A percentile compares a stretch with the other conserved stretches of the same genome.
Evolutionary conservation across 2,113 vertebrate species (phyloP).

Genomic region (Thomomys bottae): DNA sequence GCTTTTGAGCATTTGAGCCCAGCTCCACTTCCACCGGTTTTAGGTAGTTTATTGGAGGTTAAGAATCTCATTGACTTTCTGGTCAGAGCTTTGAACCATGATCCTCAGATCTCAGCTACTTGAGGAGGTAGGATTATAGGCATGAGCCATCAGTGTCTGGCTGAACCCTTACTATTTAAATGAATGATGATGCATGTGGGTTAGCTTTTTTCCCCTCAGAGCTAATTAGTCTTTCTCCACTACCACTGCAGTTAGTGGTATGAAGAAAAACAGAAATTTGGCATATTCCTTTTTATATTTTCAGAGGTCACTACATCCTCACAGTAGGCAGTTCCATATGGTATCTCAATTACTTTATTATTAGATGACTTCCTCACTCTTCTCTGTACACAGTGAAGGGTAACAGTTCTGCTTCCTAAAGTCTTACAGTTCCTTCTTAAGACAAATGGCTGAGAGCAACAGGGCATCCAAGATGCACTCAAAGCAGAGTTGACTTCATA

Average conservation of each 20-base stretch:
- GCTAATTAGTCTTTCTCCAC: neutral
- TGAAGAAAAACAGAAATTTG: neutral
- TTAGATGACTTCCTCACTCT: neutral
- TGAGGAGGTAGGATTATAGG: no score
- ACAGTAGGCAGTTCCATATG: neutral
- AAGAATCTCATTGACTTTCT: no score
- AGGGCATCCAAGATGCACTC: neutral
- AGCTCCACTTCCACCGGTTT: no score
- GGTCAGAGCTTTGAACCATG: no score
- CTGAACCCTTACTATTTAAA: neutral
- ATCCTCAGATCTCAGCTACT: no score
- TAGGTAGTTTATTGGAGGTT: no score
- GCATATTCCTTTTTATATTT: neutral
- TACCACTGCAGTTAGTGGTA: neutral
- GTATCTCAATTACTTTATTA: neutral
- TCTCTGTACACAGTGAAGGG: accelerated
- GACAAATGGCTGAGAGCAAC: neutral
- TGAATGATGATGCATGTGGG: neutral
- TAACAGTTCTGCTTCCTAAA: neutral
- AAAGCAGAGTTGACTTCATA: neutral
- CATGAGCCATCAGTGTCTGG: no score
- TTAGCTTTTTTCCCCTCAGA: neutral
- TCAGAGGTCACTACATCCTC: neutral
- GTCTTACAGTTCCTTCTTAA: neutral
- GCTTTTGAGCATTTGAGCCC: no score